Conservation (phyloP, 2,113 vertebrate species). For the Pycnonotus jocosus region DNA sequence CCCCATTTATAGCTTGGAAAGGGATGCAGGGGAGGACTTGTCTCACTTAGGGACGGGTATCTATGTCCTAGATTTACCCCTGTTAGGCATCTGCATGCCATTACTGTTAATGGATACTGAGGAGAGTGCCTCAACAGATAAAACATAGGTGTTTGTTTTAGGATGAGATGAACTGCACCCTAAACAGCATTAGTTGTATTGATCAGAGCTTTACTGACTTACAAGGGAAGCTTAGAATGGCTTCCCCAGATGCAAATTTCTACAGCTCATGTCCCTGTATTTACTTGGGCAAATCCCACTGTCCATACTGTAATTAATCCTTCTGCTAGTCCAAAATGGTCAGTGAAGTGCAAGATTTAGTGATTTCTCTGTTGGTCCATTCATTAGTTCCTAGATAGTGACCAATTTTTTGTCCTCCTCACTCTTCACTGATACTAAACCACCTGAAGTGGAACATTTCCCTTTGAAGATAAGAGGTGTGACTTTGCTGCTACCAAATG, state of each 20-base stretch:
- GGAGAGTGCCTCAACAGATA: not conserved
- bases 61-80: not conserved
- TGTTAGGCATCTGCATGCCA: not conserved
- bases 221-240: not conserved
- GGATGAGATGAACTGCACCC: constrained; percentile 32
- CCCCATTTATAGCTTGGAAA: not conserved
- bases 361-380: not conserved
- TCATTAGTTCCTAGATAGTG: not conserved
- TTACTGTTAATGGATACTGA: constrained; percentile 23
- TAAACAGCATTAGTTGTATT: constrained; percentile 49
- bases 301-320: constrained; percentile 1
- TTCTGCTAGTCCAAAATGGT: not conserved
- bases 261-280: not conserved
- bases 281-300: constrained; percentile 32
- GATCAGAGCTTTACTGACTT: constrained; percentile 48
- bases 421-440: not conserved
- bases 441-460: not conserved
- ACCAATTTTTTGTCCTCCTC: not conserved
- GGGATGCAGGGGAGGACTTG: not conserved
- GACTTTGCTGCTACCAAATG: fast-evolving
- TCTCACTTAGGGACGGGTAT: not conserved
- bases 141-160: constrained; percentile 47
- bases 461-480: not conserved
- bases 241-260: constrained; percentile 20
- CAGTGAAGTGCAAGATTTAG: not conserved